These are phyloP conservation scores for Cryptoblepharus egeriae DNA, from an alignment of 2,797 vertebrate species.

Conservation along the genomic window DNA sequence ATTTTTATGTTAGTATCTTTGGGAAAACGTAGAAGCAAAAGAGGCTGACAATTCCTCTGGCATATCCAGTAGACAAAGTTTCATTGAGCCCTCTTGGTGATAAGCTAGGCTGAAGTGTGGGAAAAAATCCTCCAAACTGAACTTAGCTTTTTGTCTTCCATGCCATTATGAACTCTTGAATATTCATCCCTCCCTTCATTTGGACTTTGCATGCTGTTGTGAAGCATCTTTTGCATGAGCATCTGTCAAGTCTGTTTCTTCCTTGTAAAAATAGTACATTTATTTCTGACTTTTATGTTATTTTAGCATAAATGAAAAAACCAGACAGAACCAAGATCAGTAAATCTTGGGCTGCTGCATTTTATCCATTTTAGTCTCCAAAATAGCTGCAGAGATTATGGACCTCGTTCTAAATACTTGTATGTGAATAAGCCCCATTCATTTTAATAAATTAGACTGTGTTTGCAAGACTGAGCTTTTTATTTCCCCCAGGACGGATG, in stretches of 20 bases:
- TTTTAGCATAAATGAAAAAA: slow-evolving; percentile 62
- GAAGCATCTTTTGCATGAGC: slow-evolving; percentile 35
- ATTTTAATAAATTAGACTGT: slow-evolving; percentile 28
- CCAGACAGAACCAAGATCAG: slow-evolving; percentile 58
- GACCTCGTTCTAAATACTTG: slow-evolving; percentile 6
- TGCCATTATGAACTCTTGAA: slow-evolving; percentile 62
- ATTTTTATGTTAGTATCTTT: not conserved
- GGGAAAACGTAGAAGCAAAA: not conserved
- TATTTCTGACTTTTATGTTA: slow-evolving; percentile 23
- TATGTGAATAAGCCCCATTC: slow-evolving; percentile 6
- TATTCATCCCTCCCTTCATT: slow-evolving; percentile 63
- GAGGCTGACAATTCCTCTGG: accelerated
- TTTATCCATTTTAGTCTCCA: slow-evolving; percentile 50
- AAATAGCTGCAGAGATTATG: slow-evolving; percentile 61
- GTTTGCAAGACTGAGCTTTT: slow-evolving; percentile 9
- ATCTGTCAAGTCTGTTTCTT: slow-evolving; percentile 68
- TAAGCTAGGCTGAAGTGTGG: slow-evolving; percentile 58
- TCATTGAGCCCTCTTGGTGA: slow-evolving; percentile 48
- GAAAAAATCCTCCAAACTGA: slow-evolving; percentile 61
- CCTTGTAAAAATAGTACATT: slow-evolving; percentile 49
- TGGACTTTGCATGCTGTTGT: slow-evolving; percentile 62
- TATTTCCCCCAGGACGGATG: not conserved
- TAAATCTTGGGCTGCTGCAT: slow-evolving; percentile 47
- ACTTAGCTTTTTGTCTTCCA: slow-evolving; percentile 51
- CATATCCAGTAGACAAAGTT: accelerated